Base-by-base conservation (phyloP, 1,140 invertebrate species). In the Protaetia brevitarsis region DNA sequence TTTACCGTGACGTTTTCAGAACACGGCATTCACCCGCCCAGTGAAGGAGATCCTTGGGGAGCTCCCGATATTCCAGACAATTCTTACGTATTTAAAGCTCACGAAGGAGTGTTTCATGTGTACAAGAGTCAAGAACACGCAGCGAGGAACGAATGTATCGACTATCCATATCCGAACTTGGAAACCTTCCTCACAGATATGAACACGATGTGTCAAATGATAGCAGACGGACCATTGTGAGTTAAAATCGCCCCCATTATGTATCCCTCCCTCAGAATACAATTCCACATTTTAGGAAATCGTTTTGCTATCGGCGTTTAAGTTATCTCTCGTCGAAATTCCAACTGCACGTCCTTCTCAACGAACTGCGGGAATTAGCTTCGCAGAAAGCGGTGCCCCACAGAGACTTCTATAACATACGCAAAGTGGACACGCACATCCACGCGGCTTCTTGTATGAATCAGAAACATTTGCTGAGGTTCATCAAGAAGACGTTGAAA, bases 371-470 rank as follows among this genome's bases (percentile, higher is more conserved):
- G n/a, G 97, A 99, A 78, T 84, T 98, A 31, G 93, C 95, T 28
- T 96, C 94, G 65, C 97, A 99, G 79, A 99, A 98, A 80, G 91
- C 93, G 26, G 96, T 99, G 41, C 94, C 96, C 0, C 97, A 99
- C 81, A 82, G 97, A 64, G 97, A 99, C 82, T 99, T 99, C 81
- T 99, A 99, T 78, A 99, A 99, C 77, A 98, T 99, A 63, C 86
- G 96, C 64, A 87, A 94, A 87, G 94, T 99, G 66, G 98, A 99
- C 78, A 99, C 97, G 30, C 97, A 99, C 82, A 97, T 99, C 75
- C 97, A 99, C 81, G 97, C 97, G 1, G 96, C 97, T 0, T 97
- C 95, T 0, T 98, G 96, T 74, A 99, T 99, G 97, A 99, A 99
- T 81, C 97, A 99, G 80, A 99, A 99, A 78, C 97, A 99, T 79